Percentiles rank a stretch among this genome's conserved stretches.
These are phyloP conservation scores for Gryllus bimaculatus DNA, from an alignment of 1,140 invertebrate genomes.

Conservation along the genomic window DNA sequence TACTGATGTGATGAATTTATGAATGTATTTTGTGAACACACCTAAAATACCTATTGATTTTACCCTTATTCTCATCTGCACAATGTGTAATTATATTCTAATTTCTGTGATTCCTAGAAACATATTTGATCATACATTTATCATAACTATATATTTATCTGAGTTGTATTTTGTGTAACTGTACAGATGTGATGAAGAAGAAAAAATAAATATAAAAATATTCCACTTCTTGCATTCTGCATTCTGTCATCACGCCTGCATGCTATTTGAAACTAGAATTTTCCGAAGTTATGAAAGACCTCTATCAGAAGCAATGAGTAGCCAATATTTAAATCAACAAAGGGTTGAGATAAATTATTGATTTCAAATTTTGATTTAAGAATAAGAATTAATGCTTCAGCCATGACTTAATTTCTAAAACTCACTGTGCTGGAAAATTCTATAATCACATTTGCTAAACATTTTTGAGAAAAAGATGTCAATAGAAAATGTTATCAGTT, in stretches of 20 bases:
- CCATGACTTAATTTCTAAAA: no score
- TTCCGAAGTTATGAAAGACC: no score
- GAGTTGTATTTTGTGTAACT: slow-evolving; percentile 2
- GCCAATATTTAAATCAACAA: no score
- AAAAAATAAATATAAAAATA: neutral
- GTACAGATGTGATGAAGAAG: neutral
- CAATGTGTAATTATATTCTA: neutral
- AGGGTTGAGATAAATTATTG: no score
- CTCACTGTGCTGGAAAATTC: no score
- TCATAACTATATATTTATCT: neutral
- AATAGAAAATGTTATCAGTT: no score
- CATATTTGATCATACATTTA: neutral
- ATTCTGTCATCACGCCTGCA: neutral
- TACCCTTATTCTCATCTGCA: neutral
- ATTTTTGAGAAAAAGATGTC: no score
- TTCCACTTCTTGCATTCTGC: neutral
- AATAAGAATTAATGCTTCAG: no score
- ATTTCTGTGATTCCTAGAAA: neutral
- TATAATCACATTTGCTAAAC: no score
- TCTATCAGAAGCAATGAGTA: no score
- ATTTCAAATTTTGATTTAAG: no score
- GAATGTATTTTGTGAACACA: slow-evolving; percentile 1
- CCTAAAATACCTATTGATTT: neutral
- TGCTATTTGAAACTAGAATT: no score
- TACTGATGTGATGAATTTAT: neutral